Percentiles rank a stretch among this genome's conserved stretches.
Conservation (phyloP, 1,140 invertebrate genomes). For the Rhagoletis zephyria region DNA sequence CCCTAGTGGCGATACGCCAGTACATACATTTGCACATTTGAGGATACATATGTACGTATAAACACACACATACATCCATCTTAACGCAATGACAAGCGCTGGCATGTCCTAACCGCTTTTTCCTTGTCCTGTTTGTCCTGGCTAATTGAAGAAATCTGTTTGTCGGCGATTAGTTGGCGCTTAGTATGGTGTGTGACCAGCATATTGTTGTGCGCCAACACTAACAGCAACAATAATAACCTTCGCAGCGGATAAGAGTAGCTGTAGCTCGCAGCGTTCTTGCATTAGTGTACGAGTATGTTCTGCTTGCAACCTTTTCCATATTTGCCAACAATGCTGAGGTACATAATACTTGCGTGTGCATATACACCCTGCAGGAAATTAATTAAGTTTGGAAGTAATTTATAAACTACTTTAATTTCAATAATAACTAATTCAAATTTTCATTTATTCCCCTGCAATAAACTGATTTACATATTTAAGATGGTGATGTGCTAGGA, state of each 20-base stretch:
- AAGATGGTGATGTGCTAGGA: too few relatives aligned
- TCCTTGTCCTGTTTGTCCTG: conserved; percentile 42
- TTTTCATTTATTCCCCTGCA: too few relatives aligned
- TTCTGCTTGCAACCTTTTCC: not conserved
- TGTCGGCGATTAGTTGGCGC: conserved; percentile 40
- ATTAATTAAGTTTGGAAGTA: too few relatives aligned
- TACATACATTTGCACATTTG: too few relatives aligned
- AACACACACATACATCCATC: too few relatives aligned
- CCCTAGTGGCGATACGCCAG: too few relatives aligned
- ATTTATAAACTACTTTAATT: too few relatives aligned
- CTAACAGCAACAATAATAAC: not conserved
- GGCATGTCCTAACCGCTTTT: conserved; percentile 25
- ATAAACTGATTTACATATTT: too few relatives aligned
- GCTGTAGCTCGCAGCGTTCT: not conserved
- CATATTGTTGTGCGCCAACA: not conserved
- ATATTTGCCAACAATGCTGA: not conserved
- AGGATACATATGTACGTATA: too few relatives aligned
- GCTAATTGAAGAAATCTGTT: conserved; percentile 52
- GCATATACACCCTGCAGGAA: too few relatives aligned
- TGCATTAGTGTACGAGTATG: not conserved
- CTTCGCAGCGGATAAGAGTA: not conserved
- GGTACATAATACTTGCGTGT: too few relatives aligned
- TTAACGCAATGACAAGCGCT: not conserved
- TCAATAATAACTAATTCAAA: too few relatives aligned
- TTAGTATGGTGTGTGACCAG: conserved; percentile 35